These are phyloP conservation scores for Lepeophtheirus salmonis DNA, from an alignment of 1,140 invertebrate genomes.

Conservation along the genomic window DNA sequence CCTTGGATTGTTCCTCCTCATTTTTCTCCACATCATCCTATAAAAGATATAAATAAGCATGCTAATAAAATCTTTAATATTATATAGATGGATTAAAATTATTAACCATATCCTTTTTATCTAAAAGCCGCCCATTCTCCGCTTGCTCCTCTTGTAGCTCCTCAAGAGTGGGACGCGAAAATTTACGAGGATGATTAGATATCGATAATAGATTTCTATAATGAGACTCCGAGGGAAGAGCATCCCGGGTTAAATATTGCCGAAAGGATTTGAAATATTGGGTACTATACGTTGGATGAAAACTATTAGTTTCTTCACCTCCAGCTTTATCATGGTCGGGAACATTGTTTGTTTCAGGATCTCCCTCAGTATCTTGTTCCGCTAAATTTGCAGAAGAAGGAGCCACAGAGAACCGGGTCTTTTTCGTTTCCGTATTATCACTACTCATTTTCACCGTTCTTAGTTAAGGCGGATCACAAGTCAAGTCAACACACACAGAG, in stretches of 20 bases:
- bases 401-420: neutral
- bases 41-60: neutral
- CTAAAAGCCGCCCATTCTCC: neutral
- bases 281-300: constrained; percentile 20
- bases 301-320: neutral
- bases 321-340: neutral
- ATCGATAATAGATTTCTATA: constrained; percentile 19
- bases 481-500: too few relatives aligned
- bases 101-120: neutral
- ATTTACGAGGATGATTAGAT: neutral
- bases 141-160: constrained; percentile 7
- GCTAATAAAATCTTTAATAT: neutral
- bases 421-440: neutral
- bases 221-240: constrained; percentile 22
- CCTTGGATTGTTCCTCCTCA: constrained; percentile 3
- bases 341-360: neutral
- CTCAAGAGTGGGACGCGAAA: constrained; percentile 9
- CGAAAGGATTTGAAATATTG: constrained; percentile 23
- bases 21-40: constrained; percentile 15
- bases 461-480: too few relatives aligned
- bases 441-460: too few relatives aligned
- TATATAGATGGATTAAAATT: neutral
- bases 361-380: neutral
- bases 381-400: neutral
- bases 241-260: constrained; percentile 23